These are phyloP conservation scores for Lepetodrilus schrolli DNA, from an alignment of 2,888 invertebrate genomes.

Conservation along the genomic window DNA sequence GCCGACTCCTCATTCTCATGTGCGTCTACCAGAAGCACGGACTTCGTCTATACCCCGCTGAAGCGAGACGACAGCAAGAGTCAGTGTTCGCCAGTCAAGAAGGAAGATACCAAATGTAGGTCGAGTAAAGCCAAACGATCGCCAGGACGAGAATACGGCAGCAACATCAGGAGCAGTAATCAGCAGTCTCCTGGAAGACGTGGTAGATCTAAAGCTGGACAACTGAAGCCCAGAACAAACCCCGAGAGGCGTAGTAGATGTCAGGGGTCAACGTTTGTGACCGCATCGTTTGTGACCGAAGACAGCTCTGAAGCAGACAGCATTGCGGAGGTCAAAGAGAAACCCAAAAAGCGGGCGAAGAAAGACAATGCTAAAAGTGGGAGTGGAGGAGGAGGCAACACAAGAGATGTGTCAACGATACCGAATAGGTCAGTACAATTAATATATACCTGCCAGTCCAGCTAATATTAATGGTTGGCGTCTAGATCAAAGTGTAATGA, in stretches of 20 bases:
- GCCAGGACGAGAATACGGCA: background rate
- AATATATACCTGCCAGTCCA: background rate
- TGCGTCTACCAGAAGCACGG: background rate
- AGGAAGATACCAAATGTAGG: background rate
- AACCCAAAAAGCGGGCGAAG: background rate
- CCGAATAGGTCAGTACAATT: background rate
- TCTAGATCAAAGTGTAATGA: no score
- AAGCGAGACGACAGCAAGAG: background rate
- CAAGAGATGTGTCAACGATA: background rate
- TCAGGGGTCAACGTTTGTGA: no score
- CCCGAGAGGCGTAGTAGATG: no score
- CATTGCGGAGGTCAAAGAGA: no score
- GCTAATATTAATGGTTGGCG: background rate
- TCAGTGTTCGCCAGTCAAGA: background rate
- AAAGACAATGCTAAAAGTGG: background rate
- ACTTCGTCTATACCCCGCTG: background rate
- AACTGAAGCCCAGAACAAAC: no score
- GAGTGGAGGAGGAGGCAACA: background rate
- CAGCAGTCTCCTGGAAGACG: no score
- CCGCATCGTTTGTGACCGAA: no score
- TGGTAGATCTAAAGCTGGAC: no score
- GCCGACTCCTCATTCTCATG: background rate
- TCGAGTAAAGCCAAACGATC: background rate
- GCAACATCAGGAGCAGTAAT: background rate
- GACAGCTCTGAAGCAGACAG: no score